Base-by-base conservation (phyloP, 2,888 invertebrate species). In the Molanna angustata region DNA sequence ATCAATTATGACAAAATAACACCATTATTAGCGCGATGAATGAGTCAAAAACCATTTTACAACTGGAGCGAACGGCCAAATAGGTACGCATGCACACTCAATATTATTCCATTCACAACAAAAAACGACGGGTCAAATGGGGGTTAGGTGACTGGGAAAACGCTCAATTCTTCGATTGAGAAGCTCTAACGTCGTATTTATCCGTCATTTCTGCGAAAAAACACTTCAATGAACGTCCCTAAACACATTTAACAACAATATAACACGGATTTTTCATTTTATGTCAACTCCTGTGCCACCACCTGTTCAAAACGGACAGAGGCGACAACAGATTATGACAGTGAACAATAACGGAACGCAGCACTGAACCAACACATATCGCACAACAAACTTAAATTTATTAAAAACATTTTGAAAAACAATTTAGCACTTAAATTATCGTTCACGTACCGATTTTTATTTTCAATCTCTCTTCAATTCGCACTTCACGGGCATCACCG, bases 401-500 rank as follows among this genome's bases (percentile, higher is more conserved):
- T 43, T 27, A 39, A 27, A 16, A 49, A 21, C 44, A 40, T 49
- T 54, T 39, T 50, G 37, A 58, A 57, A 56, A 46, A 45, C 60
- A 61, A 35, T 48, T 52, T 50, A 21, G 21, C 39, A 49, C 45
- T 49, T 17, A 41, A 43, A 31, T 53, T 52, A 58, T 67, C 65
- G 63, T 66, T 66, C 73, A 84, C 88, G 79, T 82, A 92, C 92
- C 92, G 74, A 93, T 91, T 86, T 92, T 93, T 72, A 93, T 90
- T 85, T 88, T 90, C 77, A 93, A 83, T 79, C 90, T 87, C 83
- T 93, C 93, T 79, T 90, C 90, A 74, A 90, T 85, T 82, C 93
- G 85, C 76, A 92, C 90, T 84, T 87, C 84, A 83, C 86, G 86
- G 83, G 84, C 85, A 80, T 85, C 87, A 76, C 85, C 85, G 83